Evolutionary conservation across 2,113 vertebrate species (phyloP).

Genomic region (Gnathochromis pfefferi): DNA sequence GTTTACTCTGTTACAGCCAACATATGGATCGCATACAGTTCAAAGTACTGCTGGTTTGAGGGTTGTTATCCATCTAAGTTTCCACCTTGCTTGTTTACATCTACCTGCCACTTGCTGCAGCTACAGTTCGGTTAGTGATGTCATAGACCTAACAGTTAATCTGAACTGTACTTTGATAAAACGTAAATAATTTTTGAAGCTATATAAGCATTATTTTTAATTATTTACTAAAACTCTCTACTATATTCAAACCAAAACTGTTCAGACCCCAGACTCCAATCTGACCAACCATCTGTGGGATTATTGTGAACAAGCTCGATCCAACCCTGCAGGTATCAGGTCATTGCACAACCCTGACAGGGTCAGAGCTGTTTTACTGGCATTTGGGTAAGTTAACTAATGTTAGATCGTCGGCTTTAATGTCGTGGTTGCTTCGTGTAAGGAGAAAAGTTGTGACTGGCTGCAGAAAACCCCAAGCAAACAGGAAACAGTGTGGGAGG

Average conservation of each 20-base stretch:
- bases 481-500: conserved; percentile 66
- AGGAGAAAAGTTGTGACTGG: not conserved
- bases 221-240: not conserved
- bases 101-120: not conserved
- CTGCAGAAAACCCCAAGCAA: conserved; percentile 53
- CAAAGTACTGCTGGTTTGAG: not conserved
- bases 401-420: not conserved
- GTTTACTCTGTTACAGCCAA: not conserved
- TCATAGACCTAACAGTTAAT: not conserved
- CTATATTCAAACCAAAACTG: not conserved
- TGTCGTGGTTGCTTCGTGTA: not conserved
- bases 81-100: not conserved
- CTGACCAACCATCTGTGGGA: not conserved
- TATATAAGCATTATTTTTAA: not conserved
- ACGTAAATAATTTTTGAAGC: not conserved
- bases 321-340: not conserved
- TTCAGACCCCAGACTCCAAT: not conserved
- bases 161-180: not conserved
- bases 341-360: not conserved
- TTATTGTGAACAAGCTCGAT: not conserved
- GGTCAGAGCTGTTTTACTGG: not conserved
- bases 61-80: not conserved
- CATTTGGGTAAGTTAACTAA: not conserved
- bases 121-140: not conserved
- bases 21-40: not conserved